Evolutionary conservation across 2,113 vertebrate species (phyloP).

Genomic region (Glareola pratincola): DNA sequence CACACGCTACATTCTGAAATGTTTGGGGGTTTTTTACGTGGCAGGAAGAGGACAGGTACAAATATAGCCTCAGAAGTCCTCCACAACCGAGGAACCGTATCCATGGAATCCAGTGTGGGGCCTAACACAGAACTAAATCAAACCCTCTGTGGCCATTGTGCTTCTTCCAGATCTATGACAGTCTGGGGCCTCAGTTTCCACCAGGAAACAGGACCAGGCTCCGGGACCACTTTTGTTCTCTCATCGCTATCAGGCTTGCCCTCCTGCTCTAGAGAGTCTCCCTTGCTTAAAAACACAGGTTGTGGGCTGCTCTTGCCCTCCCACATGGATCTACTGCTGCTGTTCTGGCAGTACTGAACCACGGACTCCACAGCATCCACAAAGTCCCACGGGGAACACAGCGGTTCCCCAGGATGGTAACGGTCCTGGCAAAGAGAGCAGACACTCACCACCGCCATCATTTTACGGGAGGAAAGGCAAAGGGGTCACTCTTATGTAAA

Average conservation of each 20-base stretch:
- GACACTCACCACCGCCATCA: accelerated
- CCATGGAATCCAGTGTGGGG: not conserved
- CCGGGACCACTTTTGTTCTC: not conserved
- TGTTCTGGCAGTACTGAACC: not conserved
- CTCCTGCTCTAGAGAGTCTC: not conserved
- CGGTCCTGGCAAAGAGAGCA: not conserved
- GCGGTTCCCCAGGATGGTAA: not conserved
- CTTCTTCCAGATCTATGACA: not conserved
- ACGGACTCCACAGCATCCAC: not conserved
- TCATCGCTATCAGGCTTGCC: not conserved
- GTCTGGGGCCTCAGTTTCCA: not conserved
- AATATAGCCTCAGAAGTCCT: not conserved
- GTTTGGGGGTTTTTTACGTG: not conserved
- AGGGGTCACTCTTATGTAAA: not conserved
- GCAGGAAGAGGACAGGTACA: not conserved
- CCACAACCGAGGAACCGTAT: not conserved
- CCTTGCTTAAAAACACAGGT: not conserved
- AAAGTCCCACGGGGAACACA: accelerated
- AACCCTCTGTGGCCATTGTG: not conserved
- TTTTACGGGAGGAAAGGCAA: not conserved
- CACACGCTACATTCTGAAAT: not conserved
- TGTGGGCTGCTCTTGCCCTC: not conserved
- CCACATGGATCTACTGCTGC: not conserved
- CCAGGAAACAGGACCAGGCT: not conserved
- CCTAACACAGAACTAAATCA: not conserved